Percentiles rank a stretch among this genome's conserved stretches.
These are phyloP conservation scores for Merluccius polli DNA, from an alignment of 2,797 vertebrate genomes.

Conservation along the genomic window DNA sequence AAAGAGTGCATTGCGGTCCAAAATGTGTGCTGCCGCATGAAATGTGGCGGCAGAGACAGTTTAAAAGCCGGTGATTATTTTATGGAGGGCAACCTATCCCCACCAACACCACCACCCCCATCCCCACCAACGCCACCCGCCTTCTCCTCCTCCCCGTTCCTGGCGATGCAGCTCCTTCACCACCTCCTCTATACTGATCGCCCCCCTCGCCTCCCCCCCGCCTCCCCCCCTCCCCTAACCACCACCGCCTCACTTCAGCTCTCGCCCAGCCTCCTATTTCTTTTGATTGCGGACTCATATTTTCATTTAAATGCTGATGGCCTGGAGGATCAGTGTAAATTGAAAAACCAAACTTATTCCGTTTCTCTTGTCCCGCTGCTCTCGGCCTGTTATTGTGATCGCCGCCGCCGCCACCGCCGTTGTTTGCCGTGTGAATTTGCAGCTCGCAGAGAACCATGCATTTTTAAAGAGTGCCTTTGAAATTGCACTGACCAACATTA, in stretches of 20 bases:
- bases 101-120: not conserved
- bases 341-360: slow-evolving; percentile 58
- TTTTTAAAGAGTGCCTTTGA: slow-evolving; percentile 62
- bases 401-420: slow-evolving; percentile 41
- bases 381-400: slow-evolving; percentile 44
- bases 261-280: slow-evolving; percentile 41
- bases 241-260: slow-evolving; percentile 33
- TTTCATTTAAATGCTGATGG: slow-evolving; percentile 77
- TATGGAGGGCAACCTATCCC: slow-evolving; percentile 40
- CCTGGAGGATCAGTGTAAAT: slow-evolving; percentile 55
- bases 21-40: slow-evolving; percentile 7
- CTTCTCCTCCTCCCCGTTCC: slow-evolving; percentile 8
- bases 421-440: slow-evolving; percentile 61
- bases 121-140: slow-evolving; percentile 16
- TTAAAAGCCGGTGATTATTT: slow-evolving; percentile 61
- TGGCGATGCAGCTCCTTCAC: slow-evolving; percentile 1
- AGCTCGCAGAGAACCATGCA: slow-evolving; percentile 61
- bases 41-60: slow-evolving; percentile 33
- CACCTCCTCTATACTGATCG: slow-evolving; percentile 8
- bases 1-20: too few species aligned
- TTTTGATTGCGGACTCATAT: slow-evolving; percentile 67
- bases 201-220: slow-evolving; percentile 14
- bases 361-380: slow-evolving; percentile 9
- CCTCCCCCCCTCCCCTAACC: slow-evolving; percentile 15
- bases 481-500: slow-evolving; percentile 51